phyloP scores from a whole-genome alignment of 2,113 vertebrate genomes.

The Eonycteris spelaea region DNA sequence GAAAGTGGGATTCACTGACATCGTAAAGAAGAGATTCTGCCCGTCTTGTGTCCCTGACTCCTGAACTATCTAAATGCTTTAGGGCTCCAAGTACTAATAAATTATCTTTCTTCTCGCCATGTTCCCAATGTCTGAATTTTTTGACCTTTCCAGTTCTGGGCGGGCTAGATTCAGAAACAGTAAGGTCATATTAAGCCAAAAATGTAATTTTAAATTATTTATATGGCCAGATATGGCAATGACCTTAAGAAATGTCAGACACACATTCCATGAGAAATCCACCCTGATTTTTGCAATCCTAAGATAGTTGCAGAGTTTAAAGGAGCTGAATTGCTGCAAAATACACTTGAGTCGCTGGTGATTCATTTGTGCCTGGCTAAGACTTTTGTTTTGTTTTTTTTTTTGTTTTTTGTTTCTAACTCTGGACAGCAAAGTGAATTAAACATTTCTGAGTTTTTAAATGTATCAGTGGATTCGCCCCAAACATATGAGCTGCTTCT shows the following conservation, averaged over 20 bases:
- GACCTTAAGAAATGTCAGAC: not conserved
- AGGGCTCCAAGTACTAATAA: not conserved
- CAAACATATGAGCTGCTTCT: not conserved
- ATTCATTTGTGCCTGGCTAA: slow-evolving; percentile 49
- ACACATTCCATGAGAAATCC: slow-evolving; percentile 18
- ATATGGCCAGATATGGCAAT: not conserved
- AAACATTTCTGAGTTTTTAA: slow-evolving; percentile 7
- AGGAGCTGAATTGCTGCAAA: slow-evolving; percentile 28
- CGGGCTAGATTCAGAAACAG: not conserved
- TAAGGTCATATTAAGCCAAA: not conserved
- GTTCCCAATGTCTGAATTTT: not conserved
- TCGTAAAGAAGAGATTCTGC: not conserved
- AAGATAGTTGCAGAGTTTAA: slow-evolving; percentile 31
- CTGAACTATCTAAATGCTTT: not conserved
- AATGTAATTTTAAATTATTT: not conserved
- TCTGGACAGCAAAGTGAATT: slow-evolving; percentile 21
- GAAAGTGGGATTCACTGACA: not conserved
- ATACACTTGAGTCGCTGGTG: not conserved
- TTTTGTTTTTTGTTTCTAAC: not conserved
- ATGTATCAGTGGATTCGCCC: not conserved
- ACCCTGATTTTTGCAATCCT: slow-evolving; percentile 20
- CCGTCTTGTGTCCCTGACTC: not conserved
- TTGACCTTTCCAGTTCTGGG: not conserved
- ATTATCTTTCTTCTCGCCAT: not conserved
- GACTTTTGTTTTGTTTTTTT: not conserved